Evolutionary conservation across 2,888 invertebrate genomes (phyloP).

Genomic region (Campoletis raptor): DNA sequence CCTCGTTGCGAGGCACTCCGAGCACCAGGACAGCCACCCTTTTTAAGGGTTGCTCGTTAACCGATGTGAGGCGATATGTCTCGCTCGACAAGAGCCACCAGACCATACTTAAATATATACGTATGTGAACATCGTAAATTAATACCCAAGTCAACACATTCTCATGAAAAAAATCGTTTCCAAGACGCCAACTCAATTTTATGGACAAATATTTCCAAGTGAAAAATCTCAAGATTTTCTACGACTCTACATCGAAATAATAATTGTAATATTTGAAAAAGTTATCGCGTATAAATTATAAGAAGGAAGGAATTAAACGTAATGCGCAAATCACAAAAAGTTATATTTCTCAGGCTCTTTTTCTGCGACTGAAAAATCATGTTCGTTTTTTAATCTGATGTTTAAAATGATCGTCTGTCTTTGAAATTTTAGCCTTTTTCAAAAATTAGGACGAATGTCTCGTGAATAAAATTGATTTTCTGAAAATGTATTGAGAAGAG

Average conservation of each 20-base stretch:
- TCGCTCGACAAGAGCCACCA: slow-evolving; percentile 41
- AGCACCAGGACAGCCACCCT: slow-evolving; percentile 44
- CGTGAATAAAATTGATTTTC: not conserved
- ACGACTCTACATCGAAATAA: not conserved
- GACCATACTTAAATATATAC: slow-evolving; percentile 48
- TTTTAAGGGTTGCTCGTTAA: slow-evolving; percentile 69
- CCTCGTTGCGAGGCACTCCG: slow-evolving; percentile 36
- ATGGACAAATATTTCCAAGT: not conserved
- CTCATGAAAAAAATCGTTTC: not conserved
- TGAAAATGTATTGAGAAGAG: not conserved
- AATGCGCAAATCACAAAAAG: not conserved
- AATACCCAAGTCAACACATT: not conserved
- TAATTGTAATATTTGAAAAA: not conserved
- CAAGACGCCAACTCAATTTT: not conserved
- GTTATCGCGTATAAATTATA: not conserved
- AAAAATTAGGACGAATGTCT: not conserved
- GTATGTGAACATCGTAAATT: not conserved
- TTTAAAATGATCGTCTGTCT: too few species aligned
- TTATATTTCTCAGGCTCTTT: too few species aligned
- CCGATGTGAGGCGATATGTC: slow-evolving; percentile 62
- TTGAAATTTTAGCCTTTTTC: too few species aligned
- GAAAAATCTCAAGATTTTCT: not conserved
- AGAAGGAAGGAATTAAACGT: not conserved
- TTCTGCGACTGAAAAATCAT: too few species aligned
- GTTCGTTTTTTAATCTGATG: too few species aligned